Evolutionary conservation across 2,888 invertebrate species (phyloP).

Genomic region (Caenorhabditis panamensis): DNA sequence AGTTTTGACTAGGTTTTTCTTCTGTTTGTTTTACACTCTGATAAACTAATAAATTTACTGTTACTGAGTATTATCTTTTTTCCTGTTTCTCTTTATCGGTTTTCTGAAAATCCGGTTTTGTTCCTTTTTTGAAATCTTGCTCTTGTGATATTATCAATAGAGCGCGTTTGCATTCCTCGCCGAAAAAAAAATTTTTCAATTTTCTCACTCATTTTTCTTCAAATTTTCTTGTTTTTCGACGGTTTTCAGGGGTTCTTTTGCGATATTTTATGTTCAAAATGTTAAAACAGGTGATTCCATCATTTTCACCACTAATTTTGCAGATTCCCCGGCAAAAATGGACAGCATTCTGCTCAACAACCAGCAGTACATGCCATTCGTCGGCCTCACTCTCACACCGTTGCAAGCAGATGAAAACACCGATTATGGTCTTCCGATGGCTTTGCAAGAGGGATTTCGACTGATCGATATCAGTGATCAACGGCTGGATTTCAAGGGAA

Average conservation of each 20-base stretch:
- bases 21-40: no score
- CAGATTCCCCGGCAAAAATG: not conserved
- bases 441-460: not conserved
- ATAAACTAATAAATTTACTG: no score
- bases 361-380: not conserved
- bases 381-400: not conserved
- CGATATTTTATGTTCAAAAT: no score
- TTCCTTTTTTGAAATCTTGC: not conserved
- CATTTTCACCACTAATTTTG: not conserved
- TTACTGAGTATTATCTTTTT: no score
- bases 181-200: not conserved
- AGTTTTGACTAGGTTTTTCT: no score
- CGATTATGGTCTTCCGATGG: not conserved
- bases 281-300: no score
- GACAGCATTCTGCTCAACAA: not conserved
- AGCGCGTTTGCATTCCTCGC: not conserved
- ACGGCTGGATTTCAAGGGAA: not conserved
- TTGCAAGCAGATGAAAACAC: not conserved
- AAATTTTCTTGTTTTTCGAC: not conserved
- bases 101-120: no score
- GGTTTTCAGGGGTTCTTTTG: no score
- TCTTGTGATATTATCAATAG: not conserved
- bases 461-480: not conserved
- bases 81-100: no score
- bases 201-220: not conserved